Evolutionary conservation across 2,888 invertebrate genomes (phyloP).

Genomic region (Orchesella flavescens): DNA sequence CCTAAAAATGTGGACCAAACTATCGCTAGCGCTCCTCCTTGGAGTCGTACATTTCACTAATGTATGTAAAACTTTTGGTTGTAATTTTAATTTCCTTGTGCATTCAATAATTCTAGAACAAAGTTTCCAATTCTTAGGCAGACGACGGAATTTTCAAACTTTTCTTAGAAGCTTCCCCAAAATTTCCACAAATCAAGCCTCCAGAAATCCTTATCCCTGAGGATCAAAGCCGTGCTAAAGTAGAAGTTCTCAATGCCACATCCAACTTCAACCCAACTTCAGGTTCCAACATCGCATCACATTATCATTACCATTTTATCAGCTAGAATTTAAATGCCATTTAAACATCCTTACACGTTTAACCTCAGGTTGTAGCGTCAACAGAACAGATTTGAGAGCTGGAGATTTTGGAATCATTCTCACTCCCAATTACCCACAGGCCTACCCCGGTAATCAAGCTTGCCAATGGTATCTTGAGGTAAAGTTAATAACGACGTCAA

Average conservation of each 20-base stretch:
- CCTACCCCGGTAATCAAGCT: slow-evolving; percentile 67
- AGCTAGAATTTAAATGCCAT: too few relatives aligned
- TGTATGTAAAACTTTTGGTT: slow-evolving; percentile 31
- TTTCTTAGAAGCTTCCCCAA: slow-evolving; percentile 66
- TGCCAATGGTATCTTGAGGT: slow-evolving; percentile 68
- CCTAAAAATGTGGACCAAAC: background rate
- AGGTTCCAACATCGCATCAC: slow-evolving; percentile 9
- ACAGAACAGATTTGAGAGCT: slow-evolving; percentile 64
- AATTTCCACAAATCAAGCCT: slow-evolving; percentile 67
- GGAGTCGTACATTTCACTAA: slow-evolving; percentile 42
- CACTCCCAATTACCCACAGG: slow-evolving; percentile 70
- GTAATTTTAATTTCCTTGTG: background rate
- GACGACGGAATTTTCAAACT: slow-evolving; percentile 57
- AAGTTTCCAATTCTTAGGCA: slow-evolving; percentile 12
- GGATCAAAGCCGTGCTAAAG: slow-evolving; percentile 54
- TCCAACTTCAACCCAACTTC: slow-evolving; percentile 63
- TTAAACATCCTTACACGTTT: too few relatives aligned
- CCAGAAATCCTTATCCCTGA: slow-evolving; percentile 58
- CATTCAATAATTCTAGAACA: background rate
- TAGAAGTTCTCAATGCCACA: slow-evolving; percentile 62
- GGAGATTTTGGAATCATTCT: slow-evolving; percentile 70
- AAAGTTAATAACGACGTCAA: background rate
- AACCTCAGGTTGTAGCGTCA: slow-evolving; percentile 66
- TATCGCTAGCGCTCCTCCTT: slow-evolving; percentile 13
- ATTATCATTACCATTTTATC: too few relatives aligned